phyloP scores from a whole-genome alignment of 2,797 vertebrate species.

The Carapus acus region DNA sequence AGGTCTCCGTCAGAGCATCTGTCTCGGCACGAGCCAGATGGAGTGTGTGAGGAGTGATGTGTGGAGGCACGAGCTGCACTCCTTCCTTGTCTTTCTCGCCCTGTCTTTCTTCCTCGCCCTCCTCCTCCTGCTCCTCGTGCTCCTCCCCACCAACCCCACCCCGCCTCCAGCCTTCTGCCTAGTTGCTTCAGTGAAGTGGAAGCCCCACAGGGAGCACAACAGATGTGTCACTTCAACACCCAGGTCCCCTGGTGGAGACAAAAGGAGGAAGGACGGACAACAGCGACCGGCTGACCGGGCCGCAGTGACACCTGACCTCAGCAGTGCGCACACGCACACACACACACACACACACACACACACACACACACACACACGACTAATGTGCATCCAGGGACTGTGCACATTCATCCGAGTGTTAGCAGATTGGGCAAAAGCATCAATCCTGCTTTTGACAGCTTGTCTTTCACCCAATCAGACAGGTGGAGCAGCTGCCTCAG shows the following conservation, averaged over 20 bases:
- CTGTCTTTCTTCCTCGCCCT: conserved; percentile 17
- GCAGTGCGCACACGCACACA: conserved; percentile 25
- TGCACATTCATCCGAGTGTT: not conserved
- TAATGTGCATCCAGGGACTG: conserved; percentile 8
- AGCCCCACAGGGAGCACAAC: conserved; percentile 14
- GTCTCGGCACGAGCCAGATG: conserved; percentile 69
- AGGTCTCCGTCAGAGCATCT: conserved; percentile 66
- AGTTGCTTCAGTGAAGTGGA: conserved; percentile 30
- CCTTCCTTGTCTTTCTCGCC: no score
- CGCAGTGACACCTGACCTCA: conserved; percentile 45
- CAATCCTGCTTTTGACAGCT: not conserved
- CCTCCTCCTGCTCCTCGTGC: conserved; percentile 16
- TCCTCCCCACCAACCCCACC: conserved; percentile 20
- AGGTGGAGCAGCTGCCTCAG: not conserved
- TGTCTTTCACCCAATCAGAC: conserved; percentile 24
- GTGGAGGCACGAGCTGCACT: conserved; percentile 63
- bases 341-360: conserved; percentile 33
- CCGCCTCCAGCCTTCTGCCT: conserved; percentile 58
- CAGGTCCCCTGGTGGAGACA: conserved; percentile 29
- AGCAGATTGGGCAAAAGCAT: conserved; percentile 5
- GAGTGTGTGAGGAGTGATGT: conserved; percentile 57
- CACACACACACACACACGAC: conserved; percentile 34
- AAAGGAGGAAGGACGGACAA: conserved; percentile 31
- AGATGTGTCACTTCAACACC: conserved; percentile 60
- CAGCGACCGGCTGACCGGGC: conserved; percentile 28